Evolutionary conservation across 2,113 vertebrate genomes (phyloP).

Genomic region (Embiotoca jacksoni): DNA sequence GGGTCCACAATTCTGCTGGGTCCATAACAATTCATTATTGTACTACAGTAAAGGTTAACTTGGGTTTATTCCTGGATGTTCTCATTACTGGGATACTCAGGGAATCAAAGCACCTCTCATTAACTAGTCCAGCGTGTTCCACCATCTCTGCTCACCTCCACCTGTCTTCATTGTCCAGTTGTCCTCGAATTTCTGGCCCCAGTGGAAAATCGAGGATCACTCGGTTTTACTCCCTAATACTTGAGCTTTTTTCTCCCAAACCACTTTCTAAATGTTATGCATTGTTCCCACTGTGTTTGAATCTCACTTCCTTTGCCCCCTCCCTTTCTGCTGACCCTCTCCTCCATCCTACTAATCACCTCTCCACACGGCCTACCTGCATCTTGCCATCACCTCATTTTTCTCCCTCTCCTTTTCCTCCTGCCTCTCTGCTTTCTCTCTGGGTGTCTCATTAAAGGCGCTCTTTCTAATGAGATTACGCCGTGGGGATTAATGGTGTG

Average conservation of each 20-base stretch:
- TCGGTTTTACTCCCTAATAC: conserved; percentile 26
- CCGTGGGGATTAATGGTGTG: conserved; percentile 85
- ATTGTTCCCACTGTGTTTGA: conserved; percentile 45
- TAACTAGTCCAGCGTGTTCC: conserved; percentile 30
- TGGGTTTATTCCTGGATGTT: conserved; percentile 50
- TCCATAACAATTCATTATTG: conserved; percentile 36
- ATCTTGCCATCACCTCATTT: conserved; percentile 60
- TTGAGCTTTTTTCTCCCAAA: conserved; percentile 36
- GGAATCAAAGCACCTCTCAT: conserved; percentile 58
- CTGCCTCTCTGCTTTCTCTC: conserved; percentile 66
- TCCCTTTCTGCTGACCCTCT: conserved; percentile 48
- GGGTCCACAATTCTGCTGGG: conserved; percentile 11
- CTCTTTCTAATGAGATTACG: conserved; percentile 85
- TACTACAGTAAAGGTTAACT: conserved; percentile 61
- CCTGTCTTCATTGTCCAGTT: conserved; percentile 3
- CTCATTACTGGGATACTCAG: conserved; percentile 50
- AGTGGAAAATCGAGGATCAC: conserved; percentile 18
- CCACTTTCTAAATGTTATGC: conserved; percentile 60
- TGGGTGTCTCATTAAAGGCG: conserved; percentile 83
- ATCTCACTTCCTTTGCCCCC: conserved; percentile 3
- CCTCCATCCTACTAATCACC: conserved; percentile 71
- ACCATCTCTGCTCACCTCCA: conserved; percentile 32
- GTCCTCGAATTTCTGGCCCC: conserved; percentile 4
- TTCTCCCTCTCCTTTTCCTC: conserved; percentile 52
- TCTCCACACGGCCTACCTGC: conserved; percentile 71